Conservation (phyloP, 2,113 vertebrate genomes). For the Dicentrarchus labrax region DNA sequence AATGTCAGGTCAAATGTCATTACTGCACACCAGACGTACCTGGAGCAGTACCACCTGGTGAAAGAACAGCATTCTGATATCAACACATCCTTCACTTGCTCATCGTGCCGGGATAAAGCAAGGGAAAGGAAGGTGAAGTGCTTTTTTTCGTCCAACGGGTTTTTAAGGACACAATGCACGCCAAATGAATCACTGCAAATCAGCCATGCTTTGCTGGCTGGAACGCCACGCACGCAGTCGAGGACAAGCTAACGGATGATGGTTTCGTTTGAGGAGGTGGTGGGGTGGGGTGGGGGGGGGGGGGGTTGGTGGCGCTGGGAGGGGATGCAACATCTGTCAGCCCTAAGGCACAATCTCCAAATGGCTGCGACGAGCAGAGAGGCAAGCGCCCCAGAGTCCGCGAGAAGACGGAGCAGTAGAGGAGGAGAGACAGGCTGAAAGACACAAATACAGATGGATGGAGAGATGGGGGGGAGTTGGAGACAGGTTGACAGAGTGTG, state of each 20-base stretch:
- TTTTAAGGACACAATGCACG: constrained; percentile 33
- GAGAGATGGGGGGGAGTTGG: constrained; percentile 35
- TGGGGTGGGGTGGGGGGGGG: background rate
- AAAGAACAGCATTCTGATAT: constrained; percentile 4
- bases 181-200: constrained; percentile 57
- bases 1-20: constrained; percentile 37
- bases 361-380: constrained; percentile 66
- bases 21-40: constrained; percentile 28
- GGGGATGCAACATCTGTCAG: constrained; percentile 80
- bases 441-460: constrained; percentile 44
- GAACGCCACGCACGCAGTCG: constrained; percentile 9
- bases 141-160: constrained; percentile 19
- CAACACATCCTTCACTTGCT: constrained; percentile 10
- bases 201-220: constrained; percentile 54
- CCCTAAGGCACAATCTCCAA: constrained; percentile 78
- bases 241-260: constrained; percentile 52
- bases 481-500: constrained; percentile 38
- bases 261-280: constrained; percentile 39
- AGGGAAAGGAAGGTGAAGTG: background rate
- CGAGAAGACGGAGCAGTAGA: constrained; percentile 28
- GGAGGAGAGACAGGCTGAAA: constrained; percentile 28
- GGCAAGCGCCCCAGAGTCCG: constrained; percentile 3
- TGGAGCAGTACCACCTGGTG: constrained; percentile 57
- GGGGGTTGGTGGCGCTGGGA: background rate
- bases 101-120: background rate